Conservation (phyloP, 2,113 vertebrate species). For the Arizona elegans region DNA sequence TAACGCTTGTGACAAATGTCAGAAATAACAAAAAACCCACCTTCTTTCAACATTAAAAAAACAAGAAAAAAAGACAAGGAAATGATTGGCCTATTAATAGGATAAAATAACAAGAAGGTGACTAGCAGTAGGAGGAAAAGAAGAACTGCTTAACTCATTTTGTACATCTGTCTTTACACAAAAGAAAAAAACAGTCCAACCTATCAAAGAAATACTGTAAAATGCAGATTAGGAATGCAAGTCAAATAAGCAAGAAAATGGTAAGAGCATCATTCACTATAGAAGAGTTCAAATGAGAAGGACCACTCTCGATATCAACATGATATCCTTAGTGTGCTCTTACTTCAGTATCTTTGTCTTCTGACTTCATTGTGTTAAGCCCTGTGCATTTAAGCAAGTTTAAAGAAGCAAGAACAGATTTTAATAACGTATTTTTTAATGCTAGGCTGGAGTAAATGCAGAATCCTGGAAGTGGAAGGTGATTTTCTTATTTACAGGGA, state of each 20-base stretch:
- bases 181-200: neutral
- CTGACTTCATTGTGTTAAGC: neutral
- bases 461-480: neutral
- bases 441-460: neutral
- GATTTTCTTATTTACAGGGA: neutral
- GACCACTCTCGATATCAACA: neutral
- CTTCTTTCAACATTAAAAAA: too few species aligned
- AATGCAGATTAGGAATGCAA: neutral
- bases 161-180: neutral
- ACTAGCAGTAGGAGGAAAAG: neutral
- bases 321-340: neutral
- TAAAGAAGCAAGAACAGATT: neutral
- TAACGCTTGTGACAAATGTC: too few species aligned
- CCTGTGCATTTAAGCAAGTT: neutral
- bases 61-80: neutral
- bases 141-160: neutral
- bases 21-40: too few species aligned
- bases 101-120: neutral
- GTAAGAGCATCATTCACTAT: neutral
- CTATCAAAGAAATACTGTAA: neutral
- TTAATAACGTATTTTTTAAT: neutral
- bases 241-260: neutral
- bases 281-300: neutral
- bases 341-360: neutral
- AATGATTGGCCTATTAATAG: neutral